phyloP scores from a whole-genome alignment of 1,140 invertebrate genomes.

The Yoshiicerus persimilis region DNA sequence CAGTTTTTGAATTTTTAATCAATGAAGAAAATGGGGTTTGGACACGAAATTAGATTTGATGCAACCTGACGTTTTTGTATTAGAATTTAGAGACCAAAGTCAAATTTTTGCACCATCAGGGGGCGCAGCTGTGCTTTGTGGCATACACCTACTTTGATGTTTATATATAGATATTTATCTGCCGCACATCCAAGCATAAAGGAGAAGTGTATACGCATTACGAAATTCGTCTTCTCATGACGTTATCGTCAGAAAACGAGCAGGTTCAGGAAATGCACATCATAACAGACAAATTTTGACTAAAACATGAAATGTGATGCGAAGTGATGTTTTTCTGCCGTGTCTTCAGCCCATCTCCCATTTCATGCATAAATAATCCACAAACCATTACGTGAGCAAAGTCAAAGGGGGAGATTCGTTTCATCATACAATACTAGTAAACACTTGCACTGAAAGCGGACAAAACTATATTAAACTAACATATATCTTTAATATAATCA shows the following conservation, averaged over 20 bases:
- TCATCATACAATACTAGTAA: background rate
- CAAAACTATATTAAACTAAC: background rate
- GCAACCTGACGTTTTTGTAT: too few species aligned
- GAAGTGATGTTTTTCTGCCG: background rate
- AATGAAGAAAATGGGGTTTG: too few species aligned
- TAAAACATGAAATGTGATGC: background rate
- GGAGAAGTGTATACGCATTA: background rate
- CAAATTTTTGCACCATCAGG: too few species aligned
- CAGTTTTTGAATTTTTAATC: too few species aligned
- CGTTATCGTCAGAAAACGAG: background rate
- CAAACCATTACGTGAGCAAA: conserved; percentile 15
- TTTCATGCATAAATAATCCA: conserved; percentile 39
- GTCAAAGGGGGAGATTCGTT: background rate
- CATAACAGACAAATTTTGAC: background rate
- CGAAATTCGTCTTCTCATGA: background rate
- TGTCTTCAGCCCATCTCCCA: conserved; percentile 10
- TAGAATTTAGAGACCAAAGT: too few species aligned
- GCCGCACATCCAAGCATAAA: background rate
- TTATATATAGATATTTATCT: background rate
- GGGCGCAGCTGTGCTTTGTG: too few species aligned
- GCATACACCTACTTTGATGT: too few species aligned
- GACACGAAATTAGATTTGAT: too few species aligned
- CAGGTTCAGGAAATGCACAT: background rate
- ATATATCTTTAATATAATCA: conserved; percentile 2
- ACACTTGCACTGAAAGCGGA: background rate